Percentiles rank a stretch among this genome's conserved stretches.
phyloP scores from a whole-genome alignment of 2,113 vertebrate species.

The Sander lucioperca region DNA sequence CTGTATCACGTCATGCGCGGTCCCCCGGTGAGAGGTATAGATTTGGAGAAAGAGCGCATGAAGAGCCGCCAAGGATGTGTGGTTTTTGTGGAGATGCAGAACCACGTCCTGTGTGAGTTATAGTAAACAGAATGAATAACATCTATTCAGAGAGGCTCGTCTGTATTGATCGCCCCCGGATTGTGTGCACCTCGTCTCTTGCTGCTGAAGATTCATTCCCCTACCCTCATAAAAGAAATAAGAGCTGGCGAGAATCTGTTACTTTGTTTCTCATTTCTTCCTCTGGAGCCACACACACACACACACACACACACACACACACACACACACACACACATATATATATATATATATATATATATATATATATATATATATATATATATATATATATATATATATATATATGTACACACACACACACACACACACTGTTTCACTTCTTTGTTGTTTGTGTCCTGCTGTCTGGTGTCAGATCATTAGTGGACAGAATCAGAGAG shows the following conservation, averaged over 20 bases:
- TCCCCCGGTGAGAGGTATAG: background rate
- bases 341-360: no score
- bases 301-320: background rate
- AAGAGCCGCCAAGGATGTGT: constrained; percentile 5
- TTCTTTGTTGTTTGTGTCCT: constrained; percentile 23
- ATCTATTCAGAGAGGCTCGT: constrained; percentile 58
- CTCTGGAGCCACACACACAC: background rate
- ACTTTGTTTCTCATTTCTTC: constrained; percentile 37
- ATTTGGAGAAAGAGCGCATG: background rate
- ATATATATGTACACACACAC: no score
- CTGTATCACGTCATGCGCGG: background rate
- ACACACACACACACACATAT: no score
- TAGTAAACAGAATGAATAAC: constrained; percentile 63
- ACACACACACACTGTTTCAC: background rate
- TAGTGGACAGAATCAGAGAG: constrained; percentile 47
- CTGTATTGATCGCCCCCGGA: constrained; percentile 50
- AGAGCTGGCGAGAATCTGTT: background rate
- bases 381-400: no score
- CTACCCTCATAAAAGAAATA: constrained; percentile 47
- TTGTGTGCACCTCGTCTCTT: constrained; percentile 29
- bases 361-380: no score
- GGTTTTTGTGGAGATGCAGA: constrained; percentile 29
- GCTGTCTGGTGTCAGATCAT: constrained; percentile 49
- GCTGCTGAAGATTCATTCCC: constrained; percentile 33
- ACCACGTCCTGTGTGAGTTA: constrained; percentile 35